Conservation (phyloP, 2,888 invertebrate species). For the Aspidiotus rigidus region DNA sequence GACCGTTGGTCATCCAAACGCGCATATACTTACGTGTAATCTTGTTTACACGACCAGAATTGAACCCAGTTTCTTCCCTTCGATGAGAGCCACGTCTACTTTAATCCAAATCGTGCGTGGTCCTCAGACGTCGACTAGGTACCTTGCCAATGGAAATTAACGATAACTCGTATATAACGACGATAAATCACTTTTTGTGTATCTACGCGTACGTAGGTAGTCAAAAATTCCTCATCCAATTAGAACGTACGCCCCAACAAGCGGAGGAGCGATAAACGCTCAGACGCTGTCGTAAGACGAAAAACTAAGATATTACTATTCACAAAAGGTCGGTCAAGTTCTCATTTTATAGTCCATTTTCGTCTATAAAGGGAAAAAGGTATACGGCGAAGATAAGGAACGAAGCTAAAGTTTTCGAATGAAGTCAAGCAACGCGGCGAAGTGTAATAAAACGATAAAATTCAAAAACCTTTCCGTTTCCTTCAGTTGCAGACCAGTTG, state of each 20-base stretch:
- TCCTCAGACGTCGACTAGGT: no score
- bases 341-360: constrained; percentile 23
- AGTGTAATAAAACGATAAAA: constrained; percentile 23
- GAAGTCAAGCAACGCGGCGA: constrained; percentile 14
- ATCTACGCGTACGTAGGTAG: constrained; percentile 18
- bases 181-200: neutral
- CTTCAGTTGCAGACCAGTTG: neutral
- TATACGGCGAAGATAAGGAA: no score
- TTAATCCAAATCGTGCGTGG: no score
- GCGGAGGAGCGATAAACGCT: constrained; percentile 8
- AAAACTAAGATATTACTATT: neutral
- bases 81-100: no score
- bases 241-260: neutral
- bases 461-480: constrained; percentile 17
- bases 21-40: no score
- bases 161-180: neutral
- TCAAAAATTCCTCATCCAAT: constrained; percentile 15
- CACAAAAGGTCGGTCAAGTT: constrained; percentile 3
- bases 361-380: neutral
- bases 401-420: neutral
- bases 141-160: no score
- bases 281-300: constrained; percentile 2
- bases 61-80: no score
- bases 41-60: no score
- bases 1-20: no score